Evolutionary conservation across 2,797 vertebrate species (phyloP).

Genomic region (Acanthiza pusilla): DNA sequence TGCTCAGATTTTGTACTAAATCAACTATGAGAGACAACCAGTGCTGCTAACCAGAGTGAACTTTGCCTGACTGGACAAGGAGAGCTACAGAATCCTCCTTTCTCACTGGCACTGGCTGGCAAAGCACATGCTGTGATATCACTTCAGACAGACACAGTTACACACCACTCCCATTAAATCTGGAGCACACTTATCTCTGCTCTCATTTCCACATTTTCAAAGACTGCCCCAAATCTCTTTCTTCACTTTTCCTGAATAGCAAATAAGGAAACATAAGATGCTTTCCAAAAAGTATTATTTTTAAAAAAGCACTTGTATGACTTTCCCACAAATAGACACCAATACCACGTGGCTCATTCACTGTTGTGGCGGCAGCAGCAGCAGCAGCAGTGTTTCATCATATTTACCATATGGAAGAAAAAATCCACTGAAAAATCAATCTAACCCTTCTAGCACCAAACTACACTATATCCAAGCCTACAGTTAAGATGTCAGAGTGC

Average conservation of each 20-base stretch:
- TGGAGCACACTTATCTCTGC: not conserved
- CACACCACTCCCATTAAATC: not conserved
- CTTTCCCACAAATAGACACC: not conserved
- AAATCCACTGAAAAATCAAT: not conserved
- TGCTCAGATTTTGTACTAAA: not conserved
- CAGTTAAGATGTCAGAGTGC: not conserved
- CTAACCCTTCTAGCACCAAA: not conserved
- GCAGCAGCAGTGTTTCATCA: not conserved
- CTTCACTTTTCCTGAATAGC: not conserved
- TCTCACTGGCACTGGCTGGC: not conserved
- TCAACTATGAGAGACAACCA: accelerated
- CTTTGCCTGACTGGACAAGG: not conserved
- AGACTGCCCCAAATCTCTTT: not conserved
- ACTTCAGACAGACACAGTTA: not conserved
- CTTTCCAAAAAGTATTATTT: not conserved
- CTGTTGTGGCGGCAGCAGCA: not conserved
- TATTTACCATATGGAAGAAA: slow-evolving; percentile 8
- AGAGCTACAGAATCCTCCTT: not conserved
- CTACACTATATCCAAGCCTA: not conserved
- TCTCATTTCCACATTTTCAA: not conserved
- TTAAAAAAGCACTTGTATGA: accelerated
- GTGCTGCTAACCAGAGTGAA: not conserved
- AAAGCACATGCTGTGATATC: not conserved
- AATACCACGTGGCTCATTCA: not conserved
- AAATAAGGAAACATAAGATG: not conserved